Conservation (phyloP, 2,797 vertebrate species). For the Peromyscus eremicus region DNA sequence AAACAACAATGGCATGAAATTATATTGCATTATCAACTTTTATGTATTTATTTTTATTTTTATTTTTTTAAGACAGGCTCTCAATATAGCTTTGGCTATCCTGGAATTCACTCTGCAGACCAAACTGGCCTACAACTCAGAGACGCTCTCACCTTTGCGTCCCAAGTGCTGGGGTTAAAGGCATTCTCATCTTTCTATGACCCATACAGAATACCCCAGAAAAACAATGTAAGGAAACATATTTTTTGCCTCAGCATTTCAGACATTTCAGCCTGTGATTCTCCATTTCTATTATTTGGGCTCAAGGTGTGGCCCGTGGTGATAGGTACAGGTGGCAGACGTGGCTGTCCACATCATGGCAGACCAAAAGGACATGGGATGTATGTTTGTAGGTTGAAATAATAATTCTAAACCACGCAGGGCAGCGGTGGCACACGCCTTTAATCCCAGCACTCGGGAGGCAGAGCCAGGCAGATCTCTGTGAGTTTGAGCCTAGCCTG, state of each 20-base stretch:
- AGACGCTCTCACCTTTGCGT: neutral
- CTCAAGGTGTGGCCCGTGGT: no score
- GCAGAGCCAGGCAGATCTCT: no score
- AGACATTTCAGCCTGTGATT: neutral
- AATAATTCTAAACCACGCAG: constrained; percentile 71
- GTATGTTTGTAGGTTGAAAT: neutral
- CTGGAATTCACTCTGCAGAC: neutral
- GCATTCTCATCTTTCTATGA: neutral
- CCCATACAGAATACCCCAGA: neutral
- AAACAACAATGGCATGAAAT: neutral
- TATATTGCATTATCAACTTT: neutral
- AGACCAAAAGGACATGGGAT: neutral
- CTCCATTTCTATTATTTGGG: neutral
- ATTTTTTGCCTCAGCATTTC: neutral
- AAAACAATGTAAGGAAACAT: neutral
- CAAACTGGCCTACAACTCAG: neutral
- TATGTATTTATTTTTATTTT: neutral
- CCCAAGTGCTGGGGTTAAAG: neutral
- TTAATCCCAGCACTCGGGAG: no score
- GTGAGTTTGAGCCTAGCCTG: no score
- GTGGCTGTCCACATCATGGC: neutral
- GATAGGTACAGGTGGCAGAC: neutral
- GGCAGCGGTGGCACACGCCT: no score
- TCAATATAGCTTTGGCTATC: neutral
- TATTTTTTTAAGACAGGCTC: neutral